A percentile compares a stretch with the other conserved stretches of the same genome.
These are phyloP conservation scores for Deilephila porcellus DNA, from an alignment of 2,888 invertebrate genomes.

Conservation along the genomic window DNA sequence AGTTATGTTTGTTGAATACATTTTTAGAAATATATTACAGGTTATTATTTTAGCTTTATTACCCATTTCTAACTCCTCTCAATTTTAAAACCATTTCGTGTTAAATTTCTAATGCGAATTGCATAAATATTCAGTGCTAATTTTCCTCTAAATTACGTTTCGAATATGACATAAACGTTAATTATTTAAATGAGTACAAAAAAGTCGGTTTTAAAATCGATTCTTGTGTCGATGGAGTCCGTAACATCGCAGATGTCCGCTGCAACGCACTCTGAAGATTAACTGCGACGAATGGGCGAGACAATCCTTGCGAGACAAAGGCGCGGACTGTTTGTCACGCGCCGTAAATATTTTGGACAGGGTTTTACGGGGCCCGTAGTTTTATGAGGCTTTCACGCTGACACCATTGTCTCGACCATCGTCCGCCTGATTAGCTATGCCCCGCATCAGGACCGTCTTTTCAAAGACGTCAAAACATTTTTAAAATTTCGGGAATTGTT, in stretches of 20 bases:
- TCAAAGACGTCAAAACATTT: slow-evolving; percentile 44
- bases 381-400: slow-evolving; percentile 80
- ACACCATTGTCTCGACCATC: slow-evolving; percentile 71
- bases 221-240: slow-evolving; percentile 55
- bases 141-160: not conserved
- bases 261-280: slow-evolving; percentile 64
- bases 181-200: slow-evolving; percentile 28
- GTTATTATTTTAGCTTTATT: not conserved
- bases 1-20: slow-evolving; percentile 2
- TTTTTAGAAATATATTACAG: not conserved
- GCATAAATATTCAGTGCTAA: not conserved
- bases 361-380: slow-evolving; percentile 73
- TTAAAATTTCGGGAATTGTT: slow-evolving; percentile 46
- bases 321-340: slow-evolving; percentile 75
- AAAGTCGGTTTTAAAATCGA: slow-evolving; percentile 43
- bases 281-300: slow-evolving; percentile 75
- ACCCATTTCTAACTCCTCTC: not conserved
- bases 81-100: not conserved
- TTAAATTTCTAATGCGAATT: not conserved
- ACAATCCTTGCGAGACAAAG: slow-evolving; percentile 76
- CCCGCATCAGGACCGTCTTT: slow-evolving; percentile 54
- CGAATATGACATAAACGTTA: slow-evolving; percentile 13
- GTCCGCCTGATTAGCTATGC: slow-evolving; percentile 73
- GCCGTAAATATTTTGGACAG: slow-evolving; percentile 83
- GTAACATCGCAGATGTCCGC: slow-evolving; percentile 63